A percentile compares a stretch with the other conserved stretches of the same genome.
Conservation (phyloP, 2,888 invertebrate genomes). For the Dynastes tityus region DNA sequence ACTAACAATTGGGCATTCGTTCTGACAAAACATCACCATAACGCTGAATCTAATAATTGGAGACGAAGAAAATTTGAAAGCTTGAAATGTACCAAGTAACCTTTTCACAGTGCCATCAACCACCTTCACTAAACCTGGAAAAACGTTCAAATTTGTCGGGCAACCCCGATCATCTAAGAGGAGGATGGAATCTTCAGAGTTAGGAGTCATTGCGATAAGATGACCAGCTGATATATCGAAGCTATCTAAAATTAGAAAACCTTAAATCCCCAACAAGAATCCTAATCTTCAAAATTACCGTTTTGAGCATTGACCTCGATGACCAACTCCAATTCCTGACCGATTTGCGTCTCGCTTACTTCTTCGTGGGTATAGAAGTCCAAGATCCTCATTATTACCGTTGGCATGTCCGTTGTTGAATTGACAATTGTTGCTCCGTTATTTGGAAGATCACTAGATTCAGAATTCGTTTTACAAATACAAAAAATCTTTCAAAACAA, state of each 20-base stretch:
- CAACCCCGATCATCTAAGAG: slow-evolving; percentile 86
- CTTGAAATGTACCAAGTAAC: slow-evolving; percentile 81
- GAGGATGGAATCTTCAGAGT: slow-evolving; percentile 82
- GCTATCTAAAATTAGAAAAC: slow-evolving; percentile 63
- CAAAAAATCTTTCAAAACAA: neutral
- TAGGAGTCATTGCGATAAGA: slow-evolving; percentile 84
- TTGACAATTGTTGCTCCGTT: slow-evolving; percentile 72
- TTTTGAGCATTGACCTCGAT: slow-evolving; percentile 75
- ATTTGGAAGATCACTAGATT: slow-evolving; percentile 68
- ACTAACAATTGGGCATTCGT: slow-evolving; percentile 78
- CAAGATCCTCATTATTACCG: slow-evolving; percentile 75
- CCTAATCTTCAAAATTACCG: slow-evolving; percentile 67
- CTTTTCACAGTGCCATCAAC: slow-evolving; percentile 65
- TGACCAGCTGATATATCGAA: slow-evolving; percentile 84
- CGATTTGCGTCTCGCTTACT: slow-evolving; percentile 78
- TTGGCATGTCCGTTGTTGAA: slow-evolving; percentile 69
- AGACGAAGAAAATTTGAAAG: slow-evolving; percentile 91
- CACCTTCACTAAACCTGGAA: slow-evolving; percentile 71
- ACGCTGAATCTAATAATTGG: slow-evolving; percentile 87
- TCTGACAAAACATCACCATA: slow-evolving; percentile 86
- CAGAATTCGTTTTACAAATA: neutral
- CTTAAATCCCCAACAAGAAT: neutral
- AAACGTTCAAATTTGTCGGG: slow-evolving; percentile 79
- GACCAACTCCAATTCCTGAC: slow-evolving; percentile 78
- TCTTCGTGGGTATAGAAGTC: slow-evolving; percentile 74